Conservation (phyloP, 2,888 invertebrate species). For the Coenonympha arcania region DNA sequence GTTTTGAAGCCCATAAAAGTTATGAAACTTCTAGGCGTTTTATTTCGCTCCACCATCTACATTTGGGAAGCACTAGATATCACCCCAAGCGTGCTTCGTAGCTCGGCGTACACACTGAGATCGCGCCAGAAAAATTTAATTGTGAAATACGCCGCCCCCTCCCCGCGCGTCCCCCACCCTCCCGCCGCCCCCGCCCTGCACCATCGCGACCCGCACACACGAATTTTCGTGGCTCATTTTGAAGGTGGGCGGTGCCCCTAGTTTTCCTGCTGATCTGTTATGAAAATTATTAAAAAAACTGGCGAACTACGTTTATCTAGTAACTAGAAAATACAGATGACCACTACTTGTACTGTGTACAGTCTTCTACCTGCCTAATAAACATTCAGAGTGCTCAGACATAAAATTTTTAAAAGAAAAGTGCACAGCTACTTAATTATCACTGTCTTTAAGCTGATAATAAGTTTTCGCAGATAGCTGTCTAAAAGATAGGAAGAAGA, state of each 20-base stretch:
- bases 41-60: background rate
- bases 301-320: too few relatives aligned
- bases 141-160: conserved; percentile 61
- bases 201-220: conserved; percentile 26
- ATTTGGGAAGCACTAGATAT: conserved; percentile 41
- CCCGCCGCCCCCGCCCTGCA: conserved; percentile 7
- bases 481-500: too few relatives aligned
- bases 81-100: conserved; percentile 52
- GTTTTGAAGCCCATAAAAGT: too few relatives aligned
- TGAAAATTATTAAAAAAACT: conserved; percentile 23
- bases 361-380: too few relatives aligned
- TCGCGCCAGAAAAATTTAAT: conserved; percentile 70
- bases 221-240: conserved; percentile 34
- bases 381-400: too few relatives aligned
- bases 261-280: conserved; percentile 22
- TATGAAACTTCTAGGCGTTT: background rate
- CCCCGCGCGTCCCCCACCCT: conserved; percentile 10
- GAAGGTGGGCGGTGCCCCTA: conserved; percentile 32
- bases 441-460: too few relatives aligned
- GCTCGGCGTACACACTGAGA: conserved; percentile 62
- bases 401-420: too few relatives aligned
- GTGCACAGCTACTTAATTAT: too few relatives aligned
- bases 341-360: too few relatives aligned
- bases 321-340: too few relatives aligned
- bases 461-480: too few relatives aligned